Conservation (phyloP, 2,888 invertebrate species). For the Tipula lateralis region DNA sequence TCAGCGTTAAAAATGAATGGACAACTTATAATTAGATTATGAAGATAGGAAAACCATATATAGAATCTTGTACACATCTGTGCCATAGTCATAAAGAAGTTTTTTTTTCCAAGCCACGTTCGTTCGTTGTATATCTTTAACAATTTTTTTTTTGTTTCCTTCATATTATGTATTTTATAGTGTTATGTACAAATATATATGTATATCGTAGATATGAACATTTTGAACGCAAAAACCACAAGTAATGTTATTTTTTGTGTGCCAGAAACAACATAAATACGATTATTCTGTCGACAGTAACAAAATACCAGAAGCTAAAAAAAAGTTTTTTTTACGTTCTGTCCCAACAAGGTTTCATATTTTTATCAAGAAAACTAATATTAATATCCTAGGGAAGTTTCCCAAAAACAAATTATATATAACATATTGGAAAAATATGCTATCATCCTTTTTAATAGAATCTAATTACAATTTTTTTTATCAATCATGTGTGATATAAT, state of each 20-base stretch:
- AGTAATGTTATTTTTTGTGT: neutral
- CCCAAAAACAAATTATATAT: neutral
- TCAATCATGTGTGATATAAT: conserved; percentile 3
- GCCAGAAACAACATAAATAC: neutral
- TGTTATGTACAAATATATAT: neutral
- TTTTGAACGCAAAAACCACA: conserved; percentile 27
- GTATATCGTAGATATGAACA: no score
- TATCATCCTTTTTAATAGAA: conserved; percentile 19
- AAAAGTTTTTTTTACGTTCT: neutral
- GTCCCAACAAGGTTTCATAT: conserved; percentile 9
- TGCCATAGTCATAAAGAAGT: conserved; percentile 26
- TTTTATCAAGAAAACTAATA: neutral
- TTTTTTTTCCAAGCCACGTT: conserved; percentile 20
- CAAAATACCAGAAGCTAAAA: conserved; percentile 15
- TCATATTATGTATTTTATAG: conserved; percentile 25
- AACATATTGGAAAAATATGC: conserved; percentile 19
- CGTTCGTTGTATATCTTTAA: neutral
- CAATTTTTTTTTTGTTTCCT: neutral
- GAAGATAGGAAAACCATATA: neutral
- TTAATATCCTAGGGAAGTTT: conserved; percentile 9
- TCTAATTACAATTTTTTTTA: conserved; percentile 19
- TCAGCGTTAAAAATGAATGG: conserved; percentile 26
- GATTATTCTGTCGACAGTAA: conserved; percentile 24
- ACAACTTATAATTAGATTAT: conserved; percentile 29
- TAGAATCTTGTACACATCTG: neutral